Conservation (phyloP, 2,797 vertebrate species). For the Lithobates pipiens region DNA sequence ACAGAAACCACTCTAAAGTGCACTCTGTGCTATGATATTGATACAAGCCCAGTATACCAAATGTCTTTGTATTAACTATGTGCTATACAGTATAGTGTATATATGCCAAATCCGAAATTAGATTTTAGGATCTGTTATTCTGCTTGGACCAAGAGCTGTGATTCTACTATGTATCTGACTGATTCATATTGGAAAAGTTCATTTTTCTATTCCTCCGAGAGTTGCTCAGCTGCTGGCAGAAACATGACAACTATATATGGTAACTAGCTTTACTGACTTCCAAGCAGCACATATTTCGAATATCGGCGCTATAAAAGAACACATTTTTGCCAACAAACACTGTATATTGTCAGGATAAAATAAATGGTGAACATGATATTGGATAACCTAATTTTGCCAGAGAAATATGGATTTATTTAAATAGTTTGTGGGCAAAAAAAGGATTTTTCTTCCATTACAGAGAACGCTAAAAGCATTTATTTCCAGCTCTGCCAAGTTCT, state of each 20-base stretch:
- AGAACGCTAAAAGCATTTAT: background rate
- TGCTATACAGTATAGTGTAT: background rate
- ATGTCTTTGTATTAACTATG: background rate
- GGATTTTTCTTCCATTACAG: no score
- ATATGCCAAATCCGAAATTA: background rate
- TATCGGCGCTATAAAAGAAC: background rate
- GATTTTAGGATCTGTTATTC: background rate
- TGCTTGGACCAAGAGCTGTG: background rate
- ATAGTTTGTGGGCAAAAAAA: background rate
- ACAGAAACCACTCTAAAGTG: background rate
- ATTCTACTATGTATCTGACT: background rate
- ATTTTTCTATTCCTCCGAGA: background rate
- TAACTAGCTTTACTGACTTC: background rate
- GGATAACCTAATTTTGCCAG: background rate
- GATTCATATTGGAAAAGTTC: background rate
- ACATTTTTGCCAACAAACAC: background rate
- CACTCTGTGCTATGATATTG: no score
- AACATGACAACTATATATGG: constrained; percentile 7
- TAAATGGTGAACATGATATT: background rate
- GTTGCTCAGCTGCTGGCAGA: background rate
- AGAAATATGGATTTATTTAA: background rate
- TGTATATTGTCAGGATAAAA: background rate
- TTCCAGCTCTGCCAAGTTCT: background rate
- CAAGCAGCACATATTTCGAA: background rate
- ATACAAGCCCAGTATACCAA: background rate